Conservation (phyloP, 2,888 invertebrate species). For the Machimus atricapillus region DNA sequence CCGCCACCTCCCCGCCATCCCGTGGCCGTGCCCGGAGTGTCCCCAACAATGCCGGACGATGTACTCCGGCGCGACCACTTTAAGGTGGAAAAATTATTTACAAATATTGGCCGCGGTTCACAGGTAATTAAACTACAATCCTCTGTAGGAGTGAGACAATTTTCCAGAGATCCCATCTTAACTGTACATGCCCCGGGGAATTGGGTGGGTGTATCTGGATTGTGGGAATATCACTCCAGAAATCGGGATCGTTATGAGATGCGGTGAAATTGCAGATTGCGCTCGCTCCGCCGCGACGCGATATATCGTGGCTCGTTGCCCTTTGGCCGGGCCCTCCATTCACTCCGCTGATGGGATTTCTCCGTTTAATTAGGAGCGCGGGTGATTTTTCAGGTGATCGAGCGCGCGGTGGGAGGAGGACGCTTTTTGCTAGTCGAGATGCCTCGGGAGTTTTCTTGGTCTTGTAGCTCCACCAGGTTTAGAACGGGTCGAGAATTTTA, state of each 20-base stretch:
- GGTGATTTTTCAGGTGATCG: not conserved
- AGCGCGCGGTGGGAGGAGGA: not conserved
- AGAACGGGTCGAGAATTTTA: not conserved
- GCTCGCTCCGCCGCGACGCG: not conserved
- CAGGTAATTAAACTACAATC: conserved; percentile 41
- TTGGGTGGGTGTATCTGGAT: conserved; percentile 51
- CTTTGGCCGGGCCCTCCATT: conserved; percentile 18
- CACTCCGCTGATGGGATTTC: conserved; percentile 19
- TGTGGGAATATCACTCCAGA: conserved; percentile 48
- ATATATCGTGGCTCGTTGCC: conserved; percentile 34
- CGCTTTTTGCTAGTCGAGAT: not conserved
- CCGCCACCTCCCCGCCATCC: not conserved
- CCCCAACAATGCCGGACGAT: conserved; percentile 36
- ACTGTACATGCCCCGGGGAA: conserved; percentile 40
- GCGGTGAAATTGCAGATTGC: conserved; percentile 20
- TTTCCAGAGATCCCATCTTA: conserved; percentile 38
- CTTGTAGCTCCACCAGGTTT: not conserved
- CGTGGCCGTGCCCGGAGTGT: not conserved
- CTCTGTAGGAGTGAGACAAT: conserved; percentile 44
- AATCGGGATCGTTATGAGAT: conserved; percentile 37
- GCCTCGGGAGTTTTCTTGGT: not conserved
- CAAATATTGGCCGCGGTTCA: conserved; percentile 36
- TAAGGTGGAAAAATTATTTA: conserved; percentile 40
- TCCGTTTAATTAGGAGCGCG: conserved; percentile 28
- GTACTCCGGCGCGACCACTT: conserved; percentile 26